Evolutionary conservation across 2,888 invertebrate species (phyloP).

Genomic region (Linnaemya vulpina): DNA sequence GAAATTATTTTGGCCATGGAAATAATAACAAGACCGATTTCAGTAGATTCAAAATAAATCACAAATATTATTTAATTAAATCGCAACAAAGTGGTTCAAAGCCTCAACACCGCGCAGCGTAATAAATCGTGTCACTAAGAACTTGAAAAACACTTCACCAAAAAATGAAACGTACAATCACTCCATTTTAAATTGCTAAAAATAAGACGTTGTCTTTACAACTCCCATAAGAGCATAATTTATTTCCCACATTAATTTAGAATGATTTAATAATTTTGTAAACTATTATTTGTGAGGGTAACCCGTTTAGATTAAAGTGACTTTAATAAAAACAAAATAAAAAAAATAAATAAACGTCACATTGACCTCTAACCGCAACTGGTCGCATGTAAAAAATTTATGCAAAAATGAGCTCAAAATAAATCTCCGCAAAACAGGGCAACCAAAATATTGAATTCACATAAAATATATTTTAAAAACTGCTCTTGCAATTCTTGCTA

Average conservation of each 20-base stretch:
- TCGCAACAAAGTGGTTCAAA: no score
- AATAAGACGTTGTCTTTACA: background rate
- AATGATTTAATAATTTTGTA: background rate
- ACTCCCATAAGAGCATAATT: background rate
- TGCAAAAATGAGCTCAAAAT: slow-evolving; percentile 11
- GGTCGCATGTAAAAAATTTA: background rate
- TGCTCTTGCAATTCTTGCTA: no score
- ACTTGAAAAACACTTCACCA: no score
- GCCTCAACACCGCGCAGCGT: no score
- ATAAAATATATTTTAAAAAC: no score
- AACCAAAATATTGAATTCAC: background rate
- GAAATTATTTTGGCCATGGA: no score
- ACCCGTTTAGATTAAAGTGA: background rate
- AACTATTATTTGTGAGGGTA: background rate
- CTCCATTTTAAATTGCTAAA: background rate
- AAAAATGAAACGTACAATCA: background rate
- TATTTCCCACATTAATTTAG: slow-evolving; percentile 47
- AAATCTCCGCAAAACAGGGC: background rate
- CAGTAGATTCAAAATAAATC: no score
- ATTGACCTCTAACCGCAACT: slow-evolving; percentile 61
- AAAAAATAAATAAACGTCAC: slow-evolving; percentile 24
- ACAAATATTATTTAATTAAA: no score
- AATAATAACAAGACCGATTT: no score
- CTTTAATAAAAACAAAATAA: background rate
- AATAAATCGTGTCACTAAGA: no score